Base-by-base conservation (phyloP, 2,888 invertebrate species). In the Pantelozetes paolii region DNA sequence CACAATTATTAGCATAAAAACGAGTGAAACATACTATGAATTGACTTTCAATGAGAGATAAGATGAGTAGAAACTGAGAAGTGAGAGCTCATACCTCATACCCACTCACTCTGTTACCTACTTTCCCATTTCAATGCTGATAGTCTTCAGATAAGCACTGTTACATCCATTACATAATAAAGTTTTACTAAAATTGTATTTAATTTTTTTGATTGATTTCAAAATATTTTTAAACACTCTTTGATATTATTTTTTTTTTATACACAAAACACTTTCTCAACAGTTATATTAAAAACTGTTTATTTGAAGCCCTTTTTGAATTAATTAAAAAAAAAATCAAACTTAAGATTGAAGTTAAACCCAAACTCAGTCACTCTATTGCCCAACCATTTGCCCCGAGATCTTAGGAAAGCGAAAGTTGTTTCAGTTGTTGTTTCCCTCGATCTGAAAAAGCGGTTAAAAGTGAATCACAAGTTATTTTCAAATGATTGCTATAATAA, bases 321-420 rank as follows among this genome's bases (percentile, higher is more conserved):
- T 20, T 50, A 20, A 50, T 5, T 50, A 20, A 13, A 18, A 45
- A 18, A 13, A 45, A 45, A 9, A 13, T 13, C 20, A n/a, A 50
- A 8, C 50, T 20, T 18, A 20, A 50, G 20, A 50, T n/a, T 50
- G 6, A 50, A 8, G 36, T 9, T 36, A 8, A 36, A 9, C 36
- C 36, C 36, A 36, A 36, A n/a, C n/a, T n/a, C 36, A 36, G 6
- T 8, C 6, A 9, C 36, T 18, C n/a, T 50, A 50, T 50, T 50
- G 5, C 30, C 13, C 59, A 59, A 59, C 59, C 18, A 59, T 59
- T 59, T 23, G 59, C 59, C 32, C 32, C 32, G 13, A 59, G 59
- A 23, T 59, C 59, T 59, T 30, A 59, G 5, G 59, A 59, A 59
- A 59, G 59, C 23, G 59, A 59, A 59, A 59, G 59, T 59, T 30